Evolutionary conservation across 2,888 invertebrate genomes (phyloP).

Genomic region (Lasioglossum zephyrum): DNA sequence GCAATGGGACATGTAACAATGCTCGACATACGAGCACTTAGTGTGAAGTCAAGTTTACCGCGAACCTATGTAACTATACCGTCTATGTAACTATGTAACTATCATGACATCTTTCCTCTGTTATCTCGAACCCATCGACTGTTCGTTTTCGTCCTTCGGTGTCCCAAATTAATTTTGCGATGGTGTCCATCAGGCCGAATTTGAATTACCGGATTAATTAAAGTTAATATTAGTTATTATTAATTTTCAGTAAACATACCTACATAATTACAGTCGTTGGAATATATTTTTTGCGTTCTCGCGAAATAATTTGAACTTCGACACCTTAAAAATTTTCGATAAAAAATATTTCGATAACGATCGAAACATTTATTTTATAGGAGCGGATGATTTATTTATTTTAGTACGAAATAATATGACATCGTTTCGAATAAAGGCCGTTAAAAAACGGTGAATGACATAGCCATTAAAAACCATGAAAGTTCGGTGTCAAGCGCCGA

Average conservation of each 20-base stretch:
- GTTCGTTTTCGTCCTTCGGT: neutral
- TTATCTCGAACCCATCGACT: neutral
- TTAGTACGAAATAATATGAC: neutral
- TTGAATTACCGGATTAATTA: no score
- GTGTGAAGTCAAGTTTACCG: slow-evolving; percentile 21
- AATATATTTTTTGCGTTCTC: no score
- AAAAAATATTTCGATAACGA: no score
- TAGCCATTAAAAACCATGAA: neutral
- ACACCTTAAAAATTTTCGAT: no score
- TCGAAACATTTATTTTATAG: no score
- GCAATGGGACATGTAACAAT: slow-evolving; percentile 36
- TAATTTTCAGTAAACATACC: no score
- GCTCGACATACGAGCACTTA: slow-evolving; percentile 25
- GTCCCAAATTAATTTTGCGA: neutral
- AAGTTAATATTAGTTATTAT: no score
- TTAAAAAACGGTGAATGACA: neutral
- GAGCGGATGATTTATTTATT: neutral
- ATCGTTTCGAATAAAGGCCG: neutral
- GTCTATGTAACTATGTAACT: neutral
- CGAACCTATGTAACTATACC: slow-evolving; percentile 10
- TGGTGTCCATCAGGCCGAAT: neutral
- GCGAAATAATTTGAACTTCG: no score
- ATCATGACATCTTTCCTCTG: neutral
- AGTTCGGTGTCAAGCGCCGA: neutral
- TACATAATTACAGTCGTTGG: no score